Conservation (phyloP, 2,888 invertebrate genomes). For the Hydroisotoma schaefferi region DNA sequence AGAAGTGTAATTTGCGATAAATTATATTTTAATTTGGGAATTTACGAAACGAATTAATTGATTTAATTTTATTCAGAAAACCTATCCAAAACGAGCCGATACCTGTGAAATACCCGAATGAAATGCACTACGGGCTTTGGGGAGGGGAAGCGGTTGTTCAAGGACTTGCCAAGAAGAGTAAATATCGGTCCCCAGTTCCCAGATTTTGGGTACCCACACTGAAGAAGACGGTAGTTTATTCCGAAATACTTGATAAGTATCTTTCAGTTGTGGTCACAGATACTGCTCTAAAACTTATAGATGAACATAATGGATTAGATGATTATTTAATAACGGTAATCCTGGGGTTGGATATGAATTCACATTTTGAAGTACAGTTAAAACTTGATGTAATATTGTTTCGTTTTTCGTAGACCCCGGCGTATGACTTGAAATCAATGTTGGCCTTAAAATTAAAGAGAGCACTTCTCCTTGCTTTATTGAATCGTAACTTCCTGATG, state of each 20-base stretch:
- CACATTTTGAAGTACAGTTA: conserved; percentile 5
- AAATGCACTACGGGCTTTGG: conserved; percentile 84
- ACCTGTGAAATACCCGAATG: conserved; percentile 71
- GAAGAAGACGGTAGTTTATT: conserved; percentile 75
- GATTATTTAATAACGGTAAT: conserved; percentile 80
- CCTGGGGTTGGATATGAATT: conserved; percentile 7
- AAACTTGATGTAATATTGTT: neutral
- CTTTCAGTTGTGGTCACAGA: conserved; percentile 79
- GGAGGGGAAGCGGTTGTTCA: conserved; percentile 92
- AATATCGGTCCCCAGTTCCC: conserved; percentile 65
- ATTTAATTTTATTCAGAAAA: conserved; percentile 52
- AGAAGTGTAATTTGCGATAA: conserved; percentile 58
- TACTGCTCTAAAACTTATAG: conserved; percentile 76
- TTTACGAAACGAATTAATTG: neutral
- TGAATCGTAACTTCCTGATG: conserved; percentile 59
- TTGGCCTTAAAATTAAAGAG: conserved; percentile 82
- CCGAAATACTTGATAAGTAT: conserved; percentile 82
- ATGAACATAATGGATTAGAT: conserved; percentile 89
- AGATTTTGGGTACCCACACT: conserved; percentile 85
- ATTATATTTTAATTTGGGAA: neutral
- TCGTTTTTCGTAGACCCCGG: conserved; percentile 68
- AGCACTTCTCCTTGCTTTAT: conserved; percentile 71
- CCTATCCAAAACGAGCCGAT: conserved; percentile 74
- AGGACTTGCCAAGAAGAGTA: conserved; percentile 70
- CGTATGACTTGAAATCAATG: conserved; percentile 82